phyloP scores from a whole-genome alignment of 2,113 vertebrate species.

The Mastomys coucha region DNA sequence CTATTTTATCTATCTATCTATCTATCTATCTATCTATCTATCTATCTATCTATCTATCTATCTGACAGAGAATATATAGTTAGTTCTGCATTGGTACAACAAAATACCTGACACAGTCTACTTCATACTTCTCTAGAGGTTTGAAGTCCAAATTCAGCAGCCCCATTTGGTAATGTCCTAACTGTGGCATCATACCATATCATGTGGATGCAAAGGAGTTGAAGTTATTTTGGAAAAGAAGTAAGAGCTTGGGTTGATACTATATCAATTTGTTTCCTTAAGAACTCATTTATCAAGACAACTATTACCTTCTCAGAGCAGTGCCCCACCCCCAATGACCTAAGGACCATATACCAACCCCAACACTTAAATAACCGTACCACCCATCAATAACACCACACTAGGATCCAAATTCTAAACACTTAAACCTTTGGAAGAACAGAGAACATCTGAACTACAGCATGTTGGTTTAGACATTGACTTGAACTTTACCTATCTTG shows the following conservation, averaged over 20 bases:
- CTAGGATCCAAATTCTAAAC: too few species aligned
- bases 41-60: background rate
- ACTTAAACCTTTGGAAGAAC: fast-evolving
- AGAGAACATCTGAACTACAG: too few species aligned
- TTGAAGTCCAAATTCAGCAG: background rate
- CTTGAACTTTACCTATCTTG: constrained; percentile 17
- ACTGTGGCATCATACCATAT: background rate
- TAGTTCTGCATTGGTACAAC: background rate
- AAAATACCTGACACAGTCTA: background rate
- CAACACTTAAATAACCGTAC: background rate
- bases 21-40: background rate
- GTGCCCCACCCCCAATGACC: too few species aligned
- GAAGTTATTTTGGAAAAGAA: background rate
- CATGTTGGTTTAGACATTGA: background rate
- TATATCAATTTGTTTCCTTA: background rate
- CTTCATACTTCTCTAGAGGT: background rate
- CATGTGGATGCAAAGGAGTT: background rate
- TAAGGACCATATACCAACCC: background rate
- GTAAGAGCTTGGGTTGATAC: background rate
- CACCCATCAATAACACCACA: background rate
- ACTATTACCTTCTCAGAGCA: background rate
- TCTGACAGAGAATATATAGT: background rate
- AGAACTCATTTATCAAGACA: background rate
- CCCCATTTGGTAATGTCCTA: background rate
- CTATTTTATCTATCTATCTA: background rate